Evolutionary conservation across 2,888 invertebrate genomes (phyloP).

Genomic region (Mesorhabditis belari): DNA sequence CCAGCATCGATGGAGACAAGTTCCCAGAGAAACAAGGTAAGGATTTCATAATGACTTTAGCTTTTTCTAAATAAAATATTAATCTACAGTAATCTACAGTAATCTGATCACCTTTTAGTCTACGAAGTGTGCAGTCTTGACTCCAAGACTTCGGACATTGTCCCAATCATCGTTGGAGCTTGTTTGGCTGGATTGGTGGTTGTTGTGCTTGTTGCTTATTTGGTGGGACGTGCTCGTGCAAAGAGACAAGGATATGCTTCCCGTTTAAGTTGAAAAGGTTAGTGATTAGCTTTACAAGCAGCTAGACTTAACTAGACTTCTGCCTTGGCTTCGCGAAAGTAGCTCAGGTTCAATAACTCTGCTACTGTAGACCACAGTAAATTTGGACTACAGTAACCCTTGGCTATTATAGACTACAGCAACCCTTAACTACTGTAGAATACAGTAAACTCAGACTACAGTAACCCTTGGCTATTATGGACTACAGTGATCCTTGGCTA

Average conservation of each 20-base stretch:
- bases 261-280: too few relatives aligned
- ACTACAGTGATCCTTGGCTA: too few relatives aligned
- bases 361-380: too few relatives aligned
- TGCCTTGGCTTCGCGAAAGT: too few relatives aligned
- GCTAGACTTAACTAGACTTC: too few relatives aligned
- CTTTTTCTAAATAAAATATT: not conserved
- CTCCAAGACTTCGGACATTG: conserved; percentile 65
- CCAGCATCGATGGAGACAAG: conserved; percentile 14
- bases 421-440: too few relatives aligned
- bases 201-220: conserved; percentile 82
- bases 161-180: conserved; percentile 93
- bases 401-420: too few relatives aligned
- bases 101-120: conserved; percentile 8
- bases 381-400: too few relatives aligned
- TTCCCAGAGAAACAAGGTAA: conserved; percentile 31
- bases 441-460: too few relatives aligned
- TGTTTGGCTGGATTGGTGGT: conserved; percentile 81
- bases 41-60: not conserved
- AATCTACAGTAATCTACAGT: not conserved
- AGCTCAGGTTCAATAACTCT: too few relatives aligned
- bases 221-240: conserved; percentile 72
- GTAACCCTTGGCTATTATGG: too few relatives aligned
- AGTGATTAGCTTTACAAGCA: too few relatives aligned
- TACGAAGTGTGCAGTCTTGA: conserved; percentile 45
- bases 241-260: conserved; percentile 36